Conservation (phyloP, 2,797 vertebrate genomes). For the Zenarchopterus dispar region DNA sequence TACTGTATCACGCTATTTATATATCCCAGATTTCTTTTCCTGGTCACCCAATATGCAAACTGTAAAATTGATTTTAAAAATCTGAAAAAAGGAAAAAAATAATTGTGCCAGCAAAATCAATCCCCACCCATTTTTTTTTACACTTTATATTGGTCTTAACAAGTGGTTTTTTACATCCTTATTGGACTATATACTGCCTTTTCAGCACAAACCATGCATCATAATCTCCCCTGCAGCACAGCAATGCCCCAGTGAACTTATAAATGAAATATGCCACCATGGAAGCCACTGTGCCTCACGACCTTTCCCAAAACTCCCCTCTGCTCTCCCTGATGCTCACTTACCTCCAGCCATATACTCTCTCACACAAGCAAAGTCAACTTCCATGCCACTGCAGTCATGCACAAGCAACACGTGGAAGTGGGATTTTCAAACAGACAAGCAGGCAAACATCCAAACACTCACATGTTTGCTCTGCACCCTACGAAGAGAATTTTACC, state of each 20-base stretch:
- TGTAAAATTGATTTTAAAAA: too few species aligned
- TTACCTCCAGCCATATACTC: conserved; percentile 43
- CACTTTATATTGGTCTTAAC: not conserved
- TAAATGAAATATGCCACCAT: conserved; percentile 74
- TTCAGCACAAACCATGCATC: conserved; percentile 49
- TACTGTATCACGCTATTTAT: too few species aligned
- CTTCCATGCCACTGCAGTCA: conserved; percentile 15
- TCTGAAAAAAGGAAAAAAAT: not conserved
- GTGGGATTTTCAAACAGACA: conserved; percentile 35
- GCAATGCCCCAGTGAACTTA: conserved; percentile 62
- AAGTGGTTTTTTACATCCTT: conserved; percentile 33
- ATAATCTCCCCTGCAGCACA: conserved; percentile 68
- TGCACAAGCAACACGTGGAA: conserved; percentile 13
- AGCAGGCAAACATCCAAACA: conserved; percentile 50
- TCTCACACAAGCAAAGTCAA: conserved; percentile 20
- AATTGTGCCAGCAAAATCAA: conserved; percentile 29
- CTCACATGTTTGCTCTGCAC: conserved; percentile 24
- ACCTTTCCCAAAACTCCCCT: conserved; percentile 71
- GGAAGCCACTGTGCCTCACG: conserved; percentile 58
- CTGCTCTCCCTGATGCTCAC: conserved; percentile 41
- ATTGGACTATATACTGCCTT: conserved; percentile 48
- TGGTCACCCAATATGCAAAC: too few species aligned
- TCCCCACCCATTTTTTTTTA: conserved; percentile 38
- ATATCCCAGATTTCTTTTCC: too few species aligned
- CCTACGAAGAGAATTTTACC: conserved; percentile 14